Evolutionary conservation across 2,797 vertebrate species (phyloP).

Genomic region (Neosilurus mollespiculum): DNA sequence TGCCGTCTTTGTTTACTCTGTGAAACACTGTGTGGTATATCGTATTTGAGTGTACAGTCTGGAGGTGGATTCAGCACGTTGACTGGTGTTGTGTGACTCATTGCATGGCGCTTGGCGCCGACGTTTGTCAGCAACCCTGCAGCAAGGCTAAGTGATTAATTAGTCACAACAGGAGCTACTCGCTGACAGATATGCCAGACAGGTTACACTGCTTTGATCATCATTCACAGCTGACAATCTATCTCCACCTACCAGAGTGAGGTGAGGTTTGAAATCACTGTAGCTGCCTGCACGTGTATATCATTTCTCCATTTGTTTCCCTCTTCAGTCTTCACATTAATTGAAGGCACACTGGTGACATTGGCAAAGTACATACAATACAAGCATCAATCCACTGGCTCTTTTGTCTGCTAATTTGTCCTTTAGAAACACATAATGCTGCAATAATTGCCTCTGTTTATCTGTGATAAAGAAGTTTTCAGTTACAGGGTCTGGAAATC

Average conservation of each 20-base stretch:
- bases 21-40: constrained; percentile 6
- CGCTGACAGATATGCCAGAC: constrained; percentile 56
- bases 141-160: constrained; percentile 71
- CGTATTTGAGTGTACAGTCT: constrained; percentile 26
- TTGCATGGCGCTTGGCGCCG: constrained; percentile 42
- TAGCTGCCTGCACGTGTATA: constrained; percentile 35
- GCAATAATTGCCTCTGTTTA: constrained; percentile 11
- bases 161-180: constrained; percentile 61
- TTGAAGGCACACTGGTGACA: constrained; percentile 53
- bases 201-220: constrained; percentile 62
- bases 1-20: constrained; percentile 41
- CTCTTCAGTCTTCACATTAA: constrained; percentile 46
- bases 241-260: constrained; percentile 53
- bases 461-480: background rate
- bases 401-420: background rate
- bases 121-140: constrained; percentile 57
- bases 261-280: constrained; percentile 57
- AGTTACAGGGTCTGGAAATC: constrained; percentile 2
- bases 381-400: background rate
- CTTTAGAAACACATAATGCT: background rate
- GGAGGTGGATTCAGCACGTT: constrained; percentile 47
- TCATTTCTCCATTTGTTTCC: constrained; percentile 30
- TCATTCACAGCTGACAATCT: constrained; percentile 50
- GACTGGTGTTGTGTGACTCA: constrained; percentile 53
- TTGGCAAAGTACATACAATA: background rate